Base-by-base conservation (phyloP, 2,113 vertebrate species). In the Anolis sagrei region DNA sequence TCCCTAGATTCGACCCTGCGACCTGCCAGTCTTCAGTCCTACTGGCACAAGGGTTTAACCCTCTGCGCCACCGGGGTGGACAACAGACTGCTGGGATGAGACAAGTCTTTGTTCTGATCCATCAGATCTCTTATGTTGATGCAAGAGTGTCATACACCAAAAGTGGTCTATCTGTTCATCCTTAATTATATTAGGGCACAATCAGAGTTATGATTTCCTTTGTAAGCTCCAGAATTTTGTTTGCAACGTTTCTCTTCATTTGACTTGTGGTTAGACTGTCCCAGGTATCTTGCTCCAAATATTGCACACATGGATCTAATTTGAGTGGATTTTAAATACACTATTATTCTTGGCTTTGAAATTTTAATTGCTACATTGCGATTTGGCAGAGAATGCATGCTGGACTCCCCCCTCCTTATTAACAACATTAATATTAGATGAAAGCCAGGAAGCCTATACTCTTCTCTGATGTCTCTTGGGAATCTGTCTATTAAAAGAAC, bases 301-400 rank as follows among this genome's bases (percentile, higher is more conserved):
- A 81, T 25, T 27, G 29, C 72, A 75, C 11, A 39, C 18, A 18
- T 74, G 69, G 27, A 75, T 76, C 58, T 49, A 48, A 83, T 44
- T 64, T 39, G 66, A 19, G 39, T 39, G 66, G 58, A 49, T 48
- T 64, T n/a, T 48, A 49, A 66, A 76, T 18, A 72, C 10, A 25
- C 7, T 29, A 58, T 76, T 83, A 49, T 66, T 83, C 39, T 83
- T 83, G 73, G 73, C 58, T 76, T 83, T 76, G 73, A 76, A 83
- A 76, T 66, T 66, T 64, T 76, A 76, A 34, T 48, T 83, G 82
- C 58, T 76, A 76, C 13, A 66, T 44, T 83, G 36, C 48, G 36
- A 83, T 83, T 49, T 76, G 58, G 73, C 36, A 76, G 19, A 83
- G 29, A 66, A 76, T 66, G 61, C 58, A 76, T 76, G 58, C 21